Evolutionary conservation across 2,888 invertebrate genomes (phyloP).

Genomic region (Leptopterna dolabrata): DNA sequence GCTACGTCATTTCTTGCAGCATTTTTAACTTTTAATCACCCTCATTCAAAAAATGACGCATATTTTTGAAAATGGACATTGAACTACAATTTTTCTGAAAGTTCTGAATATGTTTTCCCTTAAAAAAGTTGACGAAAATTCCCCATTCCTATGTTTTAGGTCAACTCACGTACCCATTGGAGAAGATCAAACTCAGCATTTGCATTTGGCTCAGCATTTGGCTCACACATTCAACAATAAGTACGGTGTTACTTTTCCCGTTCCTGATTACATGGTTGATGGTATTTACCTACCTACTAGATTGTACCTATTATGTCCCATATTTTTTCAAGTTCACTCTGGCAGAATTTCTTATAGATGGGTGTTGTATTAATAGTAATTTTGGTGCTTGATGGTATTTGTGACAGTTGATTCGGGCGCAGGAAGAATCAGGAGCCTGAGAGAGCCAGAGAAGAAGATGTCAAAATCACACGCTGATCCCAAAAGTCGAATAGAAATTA

Average conservation of each 20-base stretch:
- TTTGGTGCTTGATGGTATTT: background rate
- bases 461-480: conserved; percentile 91
- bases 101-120: too few species aligned
- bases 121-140: too few species aligned
- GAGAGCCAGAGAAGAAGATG: conserved; percentile 94
- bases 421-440: conserved; percentile 78
- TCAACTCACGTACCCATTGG: conserved; percentile 95
- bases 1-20: too few species aligned
- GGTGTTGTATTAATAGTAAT: too few species aligned
- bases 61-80: too few species aligned
- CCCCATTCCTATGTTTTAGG: conserved; percentile 68
- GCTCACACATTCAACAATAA: conserved; percentile 83
- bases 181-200: conserved; percentile 91
- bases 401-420: conserved; percentile 49
- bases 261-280: conserved; percentile 76
- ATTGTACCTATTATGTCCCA: background rate
- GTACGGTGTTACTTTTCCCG: conserved; percentile 82
- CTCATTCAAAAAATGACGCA: too few species aligned
- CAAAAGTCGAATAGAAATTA: conserved; percentile 82
- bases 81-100: too few species aligned
- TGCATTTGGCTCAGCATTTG: conserved; percentile 84
- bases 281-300: conserved; percentile 67
- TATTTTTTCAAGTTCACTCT: background rate
- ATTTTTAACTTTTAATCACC: too few species aligned
- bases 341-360: too few species aligned